Base-by-base conservation (phyloP, 2,888 invertebrate species). In the Doris montereyensis region DNA sequence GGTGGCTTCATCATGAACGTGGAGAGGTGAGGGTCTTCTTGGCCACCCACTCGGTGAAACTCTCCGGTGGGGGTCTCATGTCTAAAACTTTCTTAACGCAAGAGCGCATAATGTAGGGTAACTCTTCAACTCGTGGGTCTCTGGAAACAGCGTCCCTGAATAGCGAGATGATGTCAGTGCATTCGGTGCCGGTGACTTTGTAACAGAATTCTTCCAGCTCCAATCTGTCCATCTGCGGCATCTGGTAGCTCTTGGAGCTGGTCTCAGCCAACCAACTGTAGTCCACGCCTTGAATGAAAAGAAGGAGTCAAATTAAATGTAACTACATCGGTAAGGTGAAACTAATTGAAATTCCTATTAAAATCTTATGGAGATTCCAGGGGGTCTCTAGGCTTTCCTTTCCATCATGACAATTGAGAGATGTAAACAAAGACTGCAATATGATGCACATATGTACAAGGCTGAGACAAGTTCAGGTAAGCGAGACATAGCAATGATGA, bases 241-340 rank as follows among this genome's bases (percentile, higher is more conserved):
- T 86, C 80, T 89, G 87, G 76, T 87, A 90, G 2, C 77, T 34
- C 77, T 86, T 86, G 2, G 86, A 84, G 1, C 86, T 81, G 1
- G 83, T 78, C 17, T 86, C 87, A 4, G 89, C 84, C 13, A 90
- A 83, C 90, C 90, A 90, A 75, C 87, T 88, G 82, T 90, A 90
- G 77, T 90, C 90, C 2, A 89, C 90, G 5, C 89, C 88, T 79
- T 58, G 52, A 41, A 41, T 41, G 5, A 17, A 41, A 41, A n/a
- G n/a, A n/a, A n/a, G n/a, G n/a, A n/a, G n/a, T n/a, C n/a, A n/a
- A n/a, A n/a, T n/a, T n/a, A n/a, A n/a, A n/a, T n/a, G n/a, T n/a
- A n/a, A n/a, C n/a, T n/a, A n/a, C n/a, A n/a, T n/a, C n/a, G n/a
- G n/a, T n/a, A n/a, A n/a, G n/a, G n/a, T n/a, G n/a, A n/a, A n/a